Evolutionary conservation across 2,888 invertebrate species (phyloP), one percentile per base, ranked within the genome.

Genomic region (Candidula unifasciata): DNA sequence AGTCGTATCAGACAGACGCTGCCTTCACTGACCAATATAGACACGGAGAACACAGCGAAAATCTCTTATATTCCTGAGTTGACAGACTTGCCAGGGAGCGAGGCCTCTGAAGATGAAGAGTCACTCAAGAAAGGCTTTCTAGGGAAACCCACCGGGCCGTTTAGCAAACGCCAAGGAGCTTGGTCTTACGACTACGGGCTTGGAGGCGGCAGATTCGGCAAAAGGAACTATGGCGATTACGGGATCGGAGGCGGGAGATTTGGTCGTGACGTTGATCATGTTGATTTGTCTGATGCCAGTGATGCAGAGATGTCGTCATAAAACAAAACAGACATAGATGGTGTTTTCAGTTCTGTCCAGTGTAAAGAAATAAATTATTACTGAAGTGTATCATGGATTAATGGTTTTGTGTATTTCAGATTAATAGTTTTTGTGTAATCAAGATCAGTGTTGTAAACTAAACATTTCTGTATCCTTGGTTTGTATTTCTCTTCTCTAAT

Each of bases 181-280:
- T 92, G 92, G 92, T 92, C 92, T 83, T 91, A 90, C 87, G 93
- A 93, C 86, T 93, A 93, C 84, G 93, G 93, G 16, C 90, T 92
- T 54, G 93, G 93, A 21, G 93, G 93, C 5, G 93, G 93, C 13
- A 85, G 93, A 35, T 93, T 92, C 86, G 93, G 93, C 44, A 93
- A 93, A 88, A 82, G 93, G 3, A 87, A 86, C 35, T 89, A 87
- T 79, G 89, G 87, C 3, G 90, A 90, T 69, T 92, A 92, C 86
- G 90, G 91, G n/a, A 89, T 92, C 13, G 91, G 91, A 27, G 92
- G 91, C 16, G 91, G 92, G 13, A 89, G 92, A 81, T 92, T 92
- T 76, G 92, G 92, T 24, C 89, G 92, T 24, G 92, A 91, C 85
- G 90, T 91, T 1, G 89, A 89, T 82, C 92, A 91, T 86, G 91